A percentile compares a stretch with the other conserved stretches of the same genome.
Conservation (phyloP, 2,888 invertebrate genomes). For the Tetramorium bicarinatum region DNA sequence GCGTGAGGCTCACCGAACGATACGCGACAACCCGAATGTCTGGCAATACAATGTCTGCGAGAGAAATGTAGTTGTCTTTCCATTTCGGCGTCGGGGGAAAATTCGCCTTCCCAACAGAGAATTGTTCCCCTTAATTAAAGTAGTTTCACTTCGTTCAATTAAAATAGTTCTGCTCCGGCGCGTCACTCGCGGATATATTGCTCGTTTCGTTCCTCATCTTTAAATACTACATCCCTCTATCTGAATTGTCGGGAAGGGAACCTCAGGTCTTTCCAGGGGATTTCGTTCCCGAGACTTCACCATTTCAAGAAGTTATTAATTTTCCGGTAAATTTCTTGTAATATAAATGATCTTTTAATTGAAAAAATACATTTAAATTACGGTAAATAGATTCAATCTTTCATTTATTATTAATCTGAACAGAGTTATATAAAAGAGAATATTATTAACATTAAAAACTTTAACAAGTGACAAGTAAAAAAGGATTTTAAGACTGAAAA, state of each 20-base stretch:
- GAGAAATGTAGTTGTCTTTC: constrained; percentile 51
- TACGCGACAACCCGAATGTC: background rate
- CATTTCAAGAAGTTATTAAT: background rate
- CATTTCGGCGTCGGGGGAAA: constrained; percentile 6
- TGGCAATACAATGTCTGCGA: constrained; percentile 2
- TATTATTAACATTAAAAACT: background rate
- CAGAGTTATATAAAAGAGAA: background rate
- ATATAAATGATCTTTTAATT: background rate
- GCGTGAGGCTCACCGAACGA: background rate
- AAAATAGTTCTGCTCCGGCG: constrained; percentile 40
- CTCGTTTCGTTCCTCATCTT: constrained; percentile 23
- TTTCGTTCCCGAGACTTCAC: background rate
- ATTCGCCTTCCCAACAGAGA: constrained; percentile 24
- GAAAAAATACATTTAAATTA: background rate
- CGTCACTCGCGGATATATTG: constrained; percentile 5
- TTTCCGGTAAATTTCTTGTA: background rate
- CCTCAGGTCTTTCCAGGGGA: background rate
- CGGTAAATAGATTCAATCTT: background rate
- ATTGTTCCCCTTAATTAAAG: constrained; percentile 54
- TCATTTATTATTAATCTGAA: background rate
- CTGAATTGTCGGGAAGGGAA: background rate
- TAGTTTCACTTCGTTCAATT: constrained; percentile 50
- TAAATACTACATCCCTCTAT: background rate
- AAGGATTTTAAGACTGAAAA: too few species aligned
- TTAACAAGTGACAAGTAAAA: background rate